Evolutionary conservation across 2,113 vertebrate species (phyloP).

Genomic region (Phalacrocorax brasilianus): DNA sequence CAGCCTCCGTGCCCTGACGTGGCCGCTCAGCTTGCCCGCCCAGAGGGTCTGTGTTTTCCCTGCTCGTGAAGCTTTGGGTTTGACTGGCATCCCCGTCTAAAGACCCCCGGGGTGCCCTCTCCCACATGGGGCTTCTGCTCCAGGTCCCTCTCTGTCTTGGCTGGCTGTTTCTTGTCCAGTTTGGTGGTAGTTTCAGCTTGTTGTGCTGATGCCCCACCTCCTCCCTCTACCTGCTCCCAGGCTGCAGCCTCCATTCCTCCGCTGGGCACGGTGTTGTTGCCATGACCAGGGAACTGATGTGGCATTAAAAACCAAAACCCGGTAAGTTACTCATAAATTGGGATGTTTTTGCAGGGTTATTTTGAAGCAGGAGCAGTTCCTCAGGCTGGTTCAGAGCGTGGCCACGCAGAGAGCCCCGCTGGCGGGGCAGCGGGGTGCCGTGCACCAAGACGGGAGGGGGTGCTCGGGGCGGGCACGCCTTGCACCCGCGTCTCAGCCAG

Average conservation of each 20-base stretch:
- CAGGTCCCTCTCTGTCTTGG: not conserved
- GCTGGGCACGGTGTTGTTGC: too few species aligned
- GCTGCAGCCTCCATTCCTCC: not conserved
- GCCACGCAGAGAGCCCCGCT: not conserved
- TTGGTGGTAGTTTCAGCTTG: not conserved
- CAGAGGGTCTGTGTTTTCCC: not conserved
- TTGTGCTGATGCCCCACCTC: not conserved
- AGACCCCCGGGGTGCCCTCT: not conserved
- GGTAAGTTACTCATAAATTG: not conserved
- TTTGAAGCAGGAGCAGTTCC: not conserved
- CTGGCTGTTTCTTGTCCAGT: not conserved
- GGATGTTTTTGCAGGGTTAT: not conserved
- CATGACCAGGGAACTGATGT: rapidly evolving
- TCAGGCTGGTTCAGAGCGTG: not conserved
- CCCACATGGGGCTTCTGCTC: not conserved
- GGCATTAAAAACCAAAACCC: not conserved
- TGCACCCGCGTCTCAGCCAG: not conserved
- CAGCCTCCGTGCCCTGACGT: not conserved
- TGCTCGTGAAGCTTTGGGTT: not conserved
- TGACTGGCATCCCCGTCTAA: not conserved
- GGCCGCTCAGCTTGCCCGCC: not conserved
- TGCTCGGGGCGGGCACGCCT: not conserved
- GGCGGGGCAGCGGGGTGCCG: not conserved
- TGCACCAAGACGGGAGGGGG: not conserved
- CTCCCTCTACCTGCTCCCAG: not conserved